Percentiles rank a stretch among this genome's conserved stretches.
These are phyloP conservation scores for Myopa testacea DNA, from an alignment of 2,888 invertebrate species.

Conservation along the genomic window DNA sequence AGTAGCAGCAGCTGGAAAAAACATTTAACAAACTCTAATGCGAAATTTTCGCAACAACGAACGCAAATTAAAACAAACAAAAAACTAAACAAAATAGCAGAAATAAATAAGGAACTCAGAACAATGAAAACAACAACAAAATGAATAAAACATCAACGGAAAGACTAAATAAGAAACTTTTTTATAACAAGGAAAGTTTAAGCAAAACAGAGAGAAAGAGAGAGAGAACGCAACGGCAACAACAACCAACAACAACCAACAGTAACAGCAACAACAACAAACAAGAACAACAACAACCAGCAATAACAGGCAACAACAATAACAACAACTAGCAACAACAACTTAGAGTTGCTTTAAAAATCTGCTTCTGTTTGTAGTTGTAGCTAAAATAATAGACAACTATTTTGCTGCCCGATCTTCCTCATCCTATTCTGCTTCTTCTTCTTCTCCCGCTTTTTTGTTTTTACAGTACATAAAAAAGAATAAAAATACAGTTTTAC, in stretches of 20 bases:
- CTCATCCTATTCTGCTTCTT: too few relatives aligned
- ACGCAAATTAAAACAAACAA: constrained; percentile 1
- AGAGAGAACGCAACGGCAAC: neutral
- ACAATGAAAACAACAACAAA: neutral
- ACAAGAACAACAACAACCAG: neutral
- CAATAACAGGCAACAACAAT: neutral
- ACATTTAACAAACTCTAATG: neutral
- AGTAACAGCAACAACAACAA: constrained; percentile 11
- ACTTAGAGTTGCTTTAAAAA: neutral
- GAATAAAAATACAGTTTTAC: too few relatives aligned
- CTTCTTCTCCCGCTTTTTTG: too few relatives aligned
- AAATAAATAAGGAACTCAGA: neutral
- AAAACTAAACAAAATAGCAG: neutral
- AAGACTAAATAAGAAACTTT: neutral
- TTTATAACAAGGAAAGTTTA: too few relatives aligned
- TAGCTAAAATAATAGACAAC: too few relatives aligned
- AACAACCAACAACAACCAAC: neutral
- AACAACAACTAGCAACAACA: constrained; percentile 14
- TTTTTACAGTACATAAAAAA: too few relatives aligned
- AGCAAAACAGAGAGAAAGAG: constrained; percentile 11
- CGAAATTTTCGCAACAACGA: neutral
- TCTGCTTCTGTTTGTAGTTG: too few relatives aligned
- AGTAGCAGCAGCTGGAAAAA: too few relatives aligned
- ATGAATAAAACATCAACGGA: neutral
- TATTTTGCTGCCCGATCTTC: too few relatives aligned